phyloP scores from a whole-genome alignment of 2,113 vertebrate species.

The Pantherophis guttatus region DNA sequence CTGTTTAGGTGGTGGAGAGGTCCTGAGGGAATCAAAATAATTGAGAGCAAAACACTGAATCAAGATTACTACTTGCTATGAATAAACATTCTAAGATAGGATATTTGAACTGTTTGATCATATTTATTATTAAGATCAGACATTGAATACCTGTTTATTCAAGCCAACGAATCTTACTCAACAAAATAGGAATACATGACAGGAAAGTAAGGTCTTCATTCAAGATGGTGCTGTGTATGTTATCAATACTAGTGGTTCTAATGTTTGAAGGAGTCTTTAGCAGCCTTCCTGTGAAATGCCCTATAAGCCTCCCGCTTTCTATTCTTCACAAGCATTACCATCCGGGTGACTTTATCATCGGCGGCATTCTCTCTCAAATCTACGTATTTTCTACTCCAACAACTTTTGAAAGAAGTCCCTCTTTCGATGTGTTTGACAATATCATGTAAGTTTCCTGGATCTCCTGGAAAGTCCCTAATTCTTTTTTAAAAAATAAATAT shows the following conservation, averaged over 20 bases:
- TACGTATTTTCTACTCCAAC: background rate
- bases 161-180: background rate
- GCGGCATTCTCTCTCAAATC: background rate
- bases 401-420: background rate
- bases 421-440: background rate
- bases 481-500: too few species aligned
- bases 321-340: background rate
- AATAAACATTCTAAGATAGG: too few species aligned
- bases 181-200: background rate
- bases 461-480: background rate
- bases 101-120: background rate
- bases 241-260: background rate
- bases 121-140: background rate
- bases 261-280: background rate
- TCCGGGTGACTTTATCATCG: background rate
- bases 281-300: background rate
- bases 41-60: too few species aligned
- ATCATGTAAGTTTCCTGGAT: background rate
- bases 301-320: background rate
- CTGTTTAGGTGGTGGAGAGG: too few species aligned
- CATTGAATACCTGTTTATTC: background rate
- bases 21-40: too few species aligned
- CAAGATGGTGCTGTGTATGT: background rate
- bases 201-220: background rate
- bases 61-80: too few species aligned